Evolutionary conservation across 2,797 vertebrate genomes (phyloP).

Genomic region (Phaenicophaeus curvirostris): DNA sequence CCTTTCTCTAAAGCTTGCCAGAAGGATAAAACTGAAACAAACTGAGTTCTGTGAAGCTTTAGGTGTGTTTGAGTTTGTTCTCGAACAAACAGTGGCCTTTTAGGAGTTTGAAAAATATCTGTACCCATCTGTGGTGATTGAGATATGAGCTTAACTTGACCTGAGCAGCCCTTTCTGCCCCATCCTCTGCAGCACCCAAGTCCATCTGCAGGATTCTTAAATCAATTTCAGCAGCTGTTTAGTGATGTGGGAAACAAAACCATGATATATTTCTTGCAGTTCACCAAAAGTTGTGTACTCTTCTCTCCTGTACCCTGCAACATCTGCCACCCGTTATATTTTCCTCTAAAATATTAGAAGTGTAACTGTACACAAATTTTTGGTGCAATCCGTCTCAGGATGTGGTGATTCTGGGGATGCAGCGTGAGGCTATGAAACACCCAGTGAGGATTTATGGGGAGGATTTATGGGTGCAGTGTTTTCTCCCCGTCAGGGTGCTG

Average conservation of each 20-base stretch:
- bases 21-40: neutral
- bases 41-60: neutral
- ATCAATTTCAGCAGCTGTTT: neutral
- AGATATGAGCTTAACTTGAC: neutral
- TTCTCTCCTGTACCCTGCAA: neutral
- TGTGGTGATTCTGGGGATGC: neutral
- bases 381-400: neutral
- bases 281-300: fast-evolving
- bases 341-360: neutral
- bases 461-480: neutral
- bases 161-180: neutral
- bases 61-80: neutral
- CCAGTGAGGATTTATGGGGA: neutral
- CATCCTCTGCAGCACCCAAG: neutral
- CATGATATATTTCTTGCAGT: neutral
- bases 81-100: neutral
- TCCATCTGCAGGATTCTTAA: neutral
- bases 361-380: neutral
- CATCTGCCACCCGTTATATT: neutral
- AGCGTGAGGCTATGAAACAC: slow-evolving; percentile 16
- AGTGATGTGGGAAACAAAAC: neutral
- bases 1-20: slow-evolving; percentile 10
- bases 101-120: neutral
- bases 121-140: neutral
- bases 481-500: neutral